phyloP scores from a whole-genome alignment of 2,888 invertebrate genomes.

The Polyploca ridens region DNA sequence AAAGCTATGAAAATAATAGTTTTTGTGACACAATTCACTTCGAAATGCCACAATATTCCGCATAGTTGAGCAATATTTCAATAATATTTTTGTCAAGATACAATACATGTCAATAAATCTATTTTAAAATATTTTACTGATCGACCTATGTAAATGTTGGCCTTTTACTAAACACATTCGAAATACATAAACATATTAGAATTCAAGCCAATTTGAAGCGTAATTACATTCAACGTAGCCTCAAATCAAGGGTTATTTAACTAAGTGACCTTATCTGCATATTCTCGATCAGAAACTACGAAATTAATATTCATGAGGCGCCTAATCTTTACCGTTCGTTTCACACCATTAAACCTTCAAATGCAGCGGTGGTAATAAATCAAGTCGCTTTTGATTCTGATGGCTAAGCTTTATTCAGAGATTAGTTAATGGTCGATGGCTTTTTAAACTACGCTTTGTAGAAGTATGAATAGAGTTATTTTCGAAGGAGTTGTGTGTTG shows the following conservation, averaged over 20 bases:
- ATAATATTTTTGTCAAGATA: no score
- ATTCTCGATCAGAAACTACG: slow-evolving; percentile 44
- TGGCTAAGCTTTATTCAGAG: slow-evolving; percentile 23
- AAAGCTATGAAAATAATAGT: no score
- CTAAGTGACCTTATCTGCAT: slow-evolving; percentile 46
- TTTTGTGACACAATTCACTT: no score
- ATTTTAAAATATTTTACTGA: no score
- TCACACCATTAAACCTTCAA: slow-evolving; percentile 63
- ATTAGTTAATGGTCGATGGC: slow-evolving; percentile 6
- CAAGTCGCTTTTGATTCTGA: slow-evolving; percentile 46
- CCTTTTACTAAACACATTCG: no score
- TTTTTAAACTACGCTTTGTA: slow-evolving; percentile 1
- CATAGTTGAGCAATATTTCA: no score
- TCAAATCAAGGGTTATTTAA: slow-evolving; percentile 23
- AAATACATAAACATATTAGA: no score
- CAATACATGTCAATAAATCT: no score
- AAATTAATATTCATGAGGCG: slow-evolving; percentile 58
- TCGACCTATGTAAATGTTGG: no score
- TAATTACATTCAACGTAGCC: not conserved
- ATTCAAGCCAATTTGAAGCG: not conserved
- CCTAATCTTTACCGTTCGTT: slow-evolving; percentile 62
- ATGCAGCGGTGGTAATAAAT: slow-evolving; percentile 58
- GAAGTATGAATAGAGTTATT: not conserved
- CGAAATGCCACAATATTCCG: no score
- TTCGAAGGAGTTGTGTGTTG: no score